Conservation (phyloP, 1,140 invertebrate species). For the Danaus plexippus region DNA sequence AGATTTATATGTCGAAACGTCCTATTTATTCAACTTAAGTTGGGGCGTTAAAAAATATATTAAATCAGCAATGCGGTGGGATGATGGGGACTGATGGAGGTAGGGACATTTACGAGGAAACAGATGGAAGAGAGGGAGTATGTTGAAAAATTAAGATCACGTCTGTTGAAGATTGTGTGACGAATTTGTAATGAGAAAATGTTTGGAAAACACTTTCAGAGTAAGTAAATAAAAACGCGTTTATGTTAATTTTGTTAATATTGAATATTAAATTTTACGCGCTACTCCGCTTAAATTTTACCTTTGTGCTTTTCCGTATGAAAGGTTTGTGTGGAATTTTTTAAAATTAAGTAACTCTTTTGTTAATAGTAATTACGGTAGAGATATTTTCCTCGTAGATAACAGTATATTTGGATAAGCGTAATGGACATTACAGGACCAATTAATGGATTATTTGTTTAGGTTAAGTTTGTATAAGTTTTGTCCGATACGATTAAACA, state of each 20-base stretch:
- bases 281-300: background rate
- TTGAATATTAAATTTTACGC: no score
- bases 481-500: no score
- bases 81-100: no score
- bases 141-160: constrained; percentile 5
- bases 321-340: constrained; percentile 1
- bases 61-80: background rate
- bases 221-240: no score
- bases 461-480: no score
- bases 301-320: background rate
- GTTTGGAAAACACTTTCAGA: background rate
- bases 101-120: no score
- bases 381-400: no score
- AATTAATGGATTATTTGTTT: no score
- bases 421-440: no score
- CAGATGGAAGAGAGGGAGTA: background rate
- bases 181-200: constrained; percentile 7
- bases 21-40: background rate
- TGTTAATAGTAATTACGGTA: no score
- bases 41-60: background rate
- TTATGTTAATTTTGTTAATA: no score
- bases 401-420: no score
- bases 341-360: background rate
- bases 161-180: constrained; percentile 3
- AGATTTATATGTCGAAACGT: constrained; percentile 1